Evolutionary conservation across 2,888 invertebrate species (phyloP), one percentile per base, ranked within the genome.

Genomic region (Drosophila prostipennis): DNA sequence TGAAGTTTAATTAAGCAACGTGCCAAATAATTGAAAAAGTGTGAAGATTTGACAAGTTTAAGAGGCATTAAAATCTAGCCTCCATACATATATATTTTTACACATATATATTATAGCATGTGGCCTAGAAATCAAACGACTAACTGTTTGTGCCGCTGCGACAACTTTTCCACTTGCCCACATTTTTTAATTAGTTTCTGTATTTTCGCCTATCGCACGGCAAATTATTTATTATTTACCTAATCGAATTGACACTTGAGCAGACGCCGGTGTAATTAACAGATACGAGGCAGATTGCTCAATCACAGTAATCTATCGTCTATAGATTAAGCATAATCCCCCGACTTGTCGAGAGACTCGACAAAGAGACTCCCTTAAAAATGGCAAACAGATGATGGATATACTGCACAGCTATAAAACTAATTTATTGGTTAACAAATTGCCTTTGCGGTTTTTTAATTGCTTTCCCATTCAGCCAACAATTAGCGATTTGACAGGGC

Each of bases 11-110:
- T 90, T 90, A 90, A 89, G 79, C 80, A 78, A 85, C 80, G 85
- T 90, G 90, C 90, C 90, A 89, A 89, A 90, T 89, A 89, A 84
- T 89, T 89, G 87, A 85, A 90, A 89, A 89, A 81, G 90, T 90
- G 89, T 90, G 90, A 89, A 89, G 80, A 89, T 89, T 90, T 90
- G 90, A 90, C 90, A 90, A 90, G 89, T 90, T 90, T 90, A 90
- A 90, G 89, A 87, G 87, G 86, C 88, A 77, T 86, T 85, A 75
- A 87, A 84, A 58, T 43, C 56, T n/a, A 48, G 61, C 23, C 34
- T 34, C 8, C 61, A n/a, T 8, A 29, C 43, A 56, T 68, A 55
- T 54, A 14, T 58, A 63, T 59, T 52, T 59, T 36, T 10, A 2
- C 11, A 19, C 6, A 0, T 29, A 59, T 16, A 42, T 55, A 3